Base-by-base conservation (phyloP, 2,888 invertebrate genomes). In the Cephus spinipes region DNA sequence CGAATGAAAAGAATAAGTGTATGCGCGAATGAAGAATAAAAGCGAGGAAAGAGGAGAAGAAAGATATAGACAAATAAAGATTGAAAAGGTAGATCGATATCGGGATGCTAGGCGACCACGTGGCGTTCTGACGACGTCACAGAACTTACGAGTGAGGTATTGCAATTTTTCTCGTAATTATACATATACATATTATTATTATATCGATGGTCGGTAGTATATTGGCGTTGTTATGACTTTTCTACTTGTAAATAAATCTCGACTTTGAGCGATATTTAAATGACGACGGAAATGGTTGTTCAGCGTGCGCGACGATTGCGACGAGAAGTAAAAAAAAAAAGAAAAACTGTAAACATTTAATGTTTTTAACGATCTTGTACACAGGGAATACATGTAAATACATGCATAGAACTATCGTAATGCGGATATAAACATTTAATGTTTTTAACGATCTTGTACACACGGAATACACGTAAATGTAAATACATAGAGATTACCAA, bases 391-490 rank as follows among this genome's bases (percentile, higher is more conserved):
- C 86, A 87, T 90, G 89, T 90, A 90, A 89, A 91, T 90, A 90
- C 85, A 90, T 90, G 86, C 81, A 89, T 89, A 89, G 79, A 86
- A 88, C 87, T 88, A 88, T 88, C 88, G 83, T 88, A 88, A 87
- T 86, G 88, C 88, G 88, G 87, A 87, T 88, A 88, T 89, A 88
- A 90, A 90, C 89, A 89, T 90, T 90, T 89, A 89, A 90, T 90
- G 90, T 90, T 90, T 90, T 90, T 90, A 90, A 90, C 87, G 87
- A 89, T 90, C 90, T 90, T 90, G 90, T 91, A 91, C 89, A 91
- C 90, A 89, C 85, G 85, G 86, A 55, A 88, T 87, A 89, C 86
- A 90, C 88, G 86, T 89, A 90, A 89, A 88, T 90, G 90, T 91
- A 91, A 90, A 91, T 91, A 91, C 87, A 91, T 90, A 88, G 87